These are phyloP conservation scores for Pediacus dermestoides DNA, from an alignment of 2,888 invertebrate species.

Conservation along the genomic window DNA sequence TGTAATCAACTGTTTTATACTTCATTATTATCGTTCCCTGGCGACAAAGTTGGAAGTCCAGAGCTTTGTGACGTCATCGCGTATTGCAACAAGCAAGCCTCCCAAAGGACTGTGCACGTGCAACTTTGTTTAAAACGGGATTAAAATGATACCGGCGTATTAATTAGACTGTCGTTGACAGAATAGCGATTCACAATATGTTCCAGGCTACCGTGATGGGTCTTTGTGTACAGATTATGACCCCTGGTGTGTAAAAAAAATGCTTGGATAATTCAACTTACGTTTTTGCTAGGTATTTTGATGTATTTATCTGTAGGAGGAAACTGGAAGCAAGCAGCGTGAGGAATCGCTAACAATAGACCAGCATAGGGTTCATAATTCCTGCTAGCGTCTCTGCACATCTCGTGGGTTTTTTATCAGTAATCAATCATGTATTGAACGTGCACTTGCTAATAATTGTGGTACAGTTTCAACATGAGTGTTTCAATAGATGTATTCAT, in stretches of 20 bases:
- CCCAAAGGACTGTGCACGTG: conserved; percentile 19
- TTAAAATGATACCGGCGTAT: conserved; percentile 33
- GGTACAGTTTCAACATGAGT: too few relatives aligned
- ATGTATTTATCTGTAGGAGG: too few relatives aligned
- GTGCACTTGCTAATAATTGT: too few relatives aligned
- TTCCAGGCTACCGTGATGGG: conserved; percentile 9
- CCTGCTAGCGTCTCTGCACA: too few relatives aligned
- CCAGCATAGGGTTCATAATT: too few relatives aligned
- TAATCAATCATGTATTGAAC: too few relatives aligned
- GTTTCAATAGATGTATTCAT: too few relatives aligned
- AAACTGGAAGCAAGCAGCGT: too few relatives aligned
- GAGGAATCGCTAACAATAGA: too few relatives aligned
- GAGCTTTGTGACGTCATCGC: conserved; percentile 9
- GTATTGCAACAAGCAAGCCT: conserved; percentile 8
- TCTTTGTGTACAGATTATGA: conserved; percentile 24
- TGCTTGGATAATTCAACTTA: conserved; percentile 23
- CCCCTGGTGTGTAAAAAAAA: conserved; percentile 28
- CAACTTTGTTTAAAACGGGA: conserved; percentile 24
- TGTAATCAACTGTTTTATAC: conserved; percentile 43
- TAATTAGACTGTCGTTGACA: conserved; percentile 36
- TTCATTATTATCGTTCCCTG: conserved; percentile 37
- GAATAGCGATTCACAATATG: conserved; percentile 27
- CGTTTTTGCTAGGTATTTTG: too few relatives aligned
- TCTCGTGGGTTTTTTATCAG: too few relatives aligned
- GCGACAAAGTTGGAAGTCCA: conserved; percentile 14